Evolutionary conservation across 2,113 vertebrate genomes (phyloP), one percentile per base, ranked within the genome.

Genomic region (Gymnorhina tibicen): DNA sequence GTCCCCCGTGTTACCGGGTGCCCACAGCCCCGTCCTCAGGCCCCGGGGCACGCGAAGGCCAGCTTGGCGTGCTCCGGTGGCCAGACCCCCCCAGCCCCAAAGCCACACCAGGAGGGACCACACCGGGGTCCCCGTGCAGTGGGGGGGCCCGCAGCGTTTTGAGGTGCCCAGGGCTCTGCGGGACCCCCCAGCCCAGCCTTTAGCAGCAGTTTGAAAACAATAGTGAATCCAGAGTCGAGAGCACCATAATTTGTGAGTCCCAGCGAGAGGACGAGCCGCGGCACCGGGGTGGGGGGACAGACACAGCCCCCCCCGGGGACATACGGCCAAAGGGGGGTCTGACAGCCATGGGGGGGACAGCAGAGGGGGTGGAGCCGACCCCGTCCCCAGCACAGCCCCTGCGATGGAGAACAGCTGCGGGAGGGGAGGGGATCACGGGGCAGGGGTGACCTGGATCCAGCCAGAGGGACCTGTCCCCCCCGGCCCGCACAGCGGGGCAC

Each of bases 131-230:
- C 60, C 47, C 60, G 19, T 2, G 18, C 55, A 44, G 17, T 7
- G 20, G 26, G 69, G 67, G 30, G 8, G 41, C 16, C 13, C 0
- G 7, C 27, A 21, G 68, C n/a, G 0, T 64, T 72, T 13, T 41
- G 74, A 76, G 76, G 72, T 75, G 77, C 72, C 76, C 64, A 10
- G 63, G 69, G 56, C 74, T 70, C 79, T 3, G 24, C 49, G 27
- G 35, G 42, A 10, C 52, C 58, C 41, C 91, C 37, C 60, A 62
- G 82, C 85, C 52, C 66, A 55, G 86, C 92, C 76, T 95, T 84
- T 95, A 95, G 94, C 94, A 95, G 94, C 94, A 95, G 94, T 84
- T 94, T 92, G 69, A 94, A 41, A 91, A 63, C 87, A 87, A 79
- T 83, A 95, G 89, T 94, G 94, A 95, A 92, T 92, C 89, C 85